Base-by-base conservation (phyloP, 1,140 invertebrate species). In the Achatina immaculata region DNA sequence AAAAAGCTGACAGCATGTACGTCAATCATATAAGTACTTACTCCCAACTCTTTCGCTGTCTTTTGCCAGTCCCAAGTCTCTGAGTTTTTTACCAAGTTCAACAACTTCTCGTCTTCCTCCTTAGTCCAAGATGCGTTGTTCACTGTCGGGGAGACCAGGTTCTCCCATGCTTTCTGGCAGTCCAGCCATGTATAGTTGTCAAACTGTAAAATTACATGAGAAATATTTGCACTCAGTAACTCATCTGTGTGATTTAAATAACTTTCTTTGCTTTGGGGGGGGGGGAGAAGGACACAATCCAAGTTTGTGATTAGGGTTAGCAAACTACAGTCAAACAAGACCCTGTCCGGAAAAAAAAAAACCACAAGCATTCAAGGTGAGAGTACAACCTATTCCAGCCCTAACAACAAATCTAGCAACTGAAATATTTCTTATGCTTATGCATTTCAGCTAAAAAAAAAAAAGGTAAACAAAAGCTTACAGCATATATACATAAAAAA, bases 141-240 rank as follows among this genome's bases (percentile, higher is more conserved):
- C 43, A 91, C 86, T 6, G 71, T 69, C 24, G 91, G 90, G 31
- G 84, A 81, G n/a, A 90, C 62, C 31, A 85, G 82, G 79, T 89
- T 90, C 36, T 82, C 82, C 91, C 91, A 91, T 76, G 88, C 88
- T 21, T 84, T 82, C 62, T 86, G 81, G 71, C 89, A 88, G 9
- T 87, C 85, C 6, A 45, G 66, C 19, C 83, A 82, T 38, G 83
- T 81, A n/a, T 84, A 80, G 36, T 85, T 85, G 19, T 82, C 73
- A 78, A 91, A 89, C 89, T 91, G 76, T 42, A 83, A 82, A 43
- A 31, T 80, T 19, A 72, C 21, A 16, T n/a, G 66, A 40, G 58
- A 80, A 43, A 73, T 14, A 21, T n/a, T 48, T 11, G 36, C 3
- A 6, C 14, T 3, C 0, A 0, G 6, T 74, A 24, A 3, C 4